These are phyloP conservation scores for Limnodromus scolopaceus DNA, from an alignment of 2,797 vertebrate species.

Conservation along the genomic window DNA sequence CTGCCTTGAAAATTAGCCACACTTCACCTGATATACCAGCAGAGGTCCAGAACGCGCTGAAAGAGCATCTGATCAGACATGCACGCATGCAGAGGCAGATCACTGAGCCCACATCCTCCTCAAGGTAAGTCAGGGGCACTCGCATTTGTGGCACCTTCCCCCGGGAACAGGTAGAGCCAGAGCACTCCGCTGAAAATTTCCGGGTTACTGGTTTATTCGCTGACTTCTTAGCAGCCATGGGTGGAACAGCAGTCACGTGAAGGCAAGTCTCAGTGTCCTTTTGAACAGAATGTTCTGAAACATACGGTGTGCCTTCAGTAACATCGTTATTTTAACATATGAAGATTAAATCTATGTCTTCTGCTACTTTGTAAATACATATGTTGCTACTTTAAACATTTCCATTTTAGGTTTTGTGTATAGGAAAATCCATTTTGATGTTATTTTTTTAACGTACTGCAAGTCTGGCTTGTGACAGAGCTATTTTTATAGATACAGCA, in stretches of 20 bases:
- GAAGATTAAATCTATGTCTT: background rate
- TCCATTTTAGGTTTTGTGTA: background rate
- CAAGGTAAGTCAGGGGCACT: conserved; percentile 83
- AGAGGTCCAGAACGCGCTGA: conserved; percentile 92
- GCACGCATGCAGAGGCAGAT: conserved; percentile 95
- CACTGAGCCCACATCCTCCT: conserved; percentile 95
- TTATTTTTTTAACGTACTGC: background rate
- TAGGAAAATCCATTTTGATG: background rate
- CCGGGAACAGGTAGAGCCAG: background rate
- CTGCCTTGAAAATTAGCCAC: conserved; percentile 99
- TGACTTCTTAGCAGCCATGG: background rate
- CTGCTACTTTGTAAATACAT: background rate
- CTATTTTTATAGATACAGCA: background rate
- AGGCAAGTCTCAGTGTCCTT: background rate
- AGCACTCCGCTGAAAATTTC: background rate
- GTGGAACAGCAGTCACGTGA: background rate
- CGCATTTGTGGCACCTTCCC: accelerated
- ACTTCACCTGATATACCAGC: conserved; percentile 98
- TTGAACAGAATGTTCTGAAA: background rate
- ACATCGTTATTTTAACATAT: background rate
- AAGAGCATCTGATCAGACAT: conserved; percentile 90
- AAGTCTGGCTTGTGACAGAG: background rate
- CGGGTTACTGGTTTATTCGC: background rate
- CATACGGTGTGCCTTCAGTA: background rate
- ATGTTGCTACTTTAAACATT: background rate